phyloP scores from a whole-genome alignment of 1,140 invertebrate species.

The Carposina sasakii region DNA sequence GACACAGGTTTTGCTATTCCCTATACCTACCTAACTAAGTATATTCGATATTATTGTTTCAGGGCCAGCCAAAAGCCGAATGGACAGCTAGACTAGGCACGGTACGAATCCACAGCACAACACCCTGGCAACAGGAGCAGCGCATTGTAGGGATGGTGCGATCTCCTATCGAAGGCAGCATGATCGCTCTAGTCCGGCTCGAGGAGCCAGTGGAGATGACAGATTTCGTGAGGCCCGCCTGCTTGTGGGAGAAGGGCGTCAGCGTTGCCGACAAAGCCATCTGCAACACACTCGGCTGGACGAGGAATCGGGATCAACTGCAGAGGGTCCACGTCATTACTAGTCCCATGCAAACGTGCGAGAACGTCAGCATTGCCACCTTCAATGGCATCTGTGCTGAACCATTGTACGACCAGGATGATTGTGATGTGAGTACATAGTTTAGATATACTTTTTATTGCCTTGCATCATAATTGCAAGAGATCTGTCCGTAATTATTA shows the following conservation, averaged over 20 bases:
- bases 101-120: slow-evolving; percentile 81
- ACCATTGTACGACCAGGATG: slow-evolving; percentile 82
- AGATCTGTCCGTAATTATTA: too few relatives aligned
- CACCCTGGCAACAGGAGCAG: slow-evolving; percentile 91
- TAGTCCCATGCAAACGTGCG: slow-evolving; percentile 84
- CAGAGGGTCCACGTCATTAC: slow-evolving; percentile 83
- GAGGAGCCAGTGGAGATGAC: slow-evolving; percentile 83
- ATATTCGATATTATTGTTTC: slow-evolving; percentile 32
- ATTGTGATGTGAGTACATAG: slow-evolving; percentile 81
- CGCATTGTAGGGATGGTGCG: slow-evolving; percentile 91
- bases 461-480: not conserved
- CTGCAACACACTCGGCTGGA: slow-evolving; percentile 89
- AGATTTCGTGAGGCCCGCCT: slow-evolving; percentile 88
- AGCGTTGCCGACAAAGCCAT: slow-evolving; percentile 56
- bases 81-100: slow-evolving; percentile 87
- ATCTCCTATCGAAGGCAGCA: slow-evolving; percentile 90
- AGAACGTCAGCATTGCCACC: slow-evolving; percentile 87
- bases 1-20: too few relatives aligned
- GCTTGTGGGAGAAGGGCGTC: slow-evolving; percentile 75
- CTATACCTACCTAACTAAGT: too few relatives aligned
- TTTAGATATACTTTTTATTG: slow-evolving; percentile 1
- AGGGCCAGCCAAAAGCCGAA: slow-evolving; percentile 87
- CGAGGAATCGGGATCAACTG: slow-evolving; percentile 83
- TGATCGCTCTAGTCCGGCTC: slow-evolving; percentile 85
- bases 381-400: slow-evolving; percentile 89